These are phyloP conservation scores for Ia io DNA, from an alignment of 2,113 vertebrate genomes.

Conservation along the genomic window DNA sequence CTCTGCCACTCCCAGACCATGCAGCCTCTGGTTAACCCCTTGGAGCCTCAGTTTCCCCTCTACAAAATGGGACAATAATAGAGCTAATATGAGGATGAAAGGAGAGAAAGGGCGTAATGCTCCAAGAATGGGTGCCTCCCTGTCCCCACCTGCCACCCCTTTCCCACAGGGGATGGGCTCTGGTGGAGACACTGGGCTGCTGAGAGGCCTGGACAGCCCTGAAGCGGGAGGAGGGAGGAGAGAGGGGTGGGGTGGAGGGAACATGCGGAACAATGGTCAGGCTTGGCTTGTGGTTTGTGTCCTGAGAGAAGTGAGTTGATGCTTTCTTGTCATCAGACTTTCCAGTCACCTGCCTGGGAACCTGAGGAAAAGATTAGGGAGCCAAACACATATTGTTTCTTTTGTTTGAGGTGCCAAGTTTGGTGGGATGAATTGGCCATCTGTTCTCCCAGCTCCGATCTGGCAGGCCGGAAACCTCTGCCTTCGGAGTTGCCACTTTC, in stretches of 20 bases:
- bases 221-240: no score
- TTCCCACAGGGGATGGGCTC: background rate
- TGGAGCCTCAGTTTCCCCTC: background rate
- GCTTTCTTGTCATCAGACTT: conserved; percentile 85
- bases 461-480: conserved; percentile 79
- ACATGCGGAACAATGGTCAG: conserved; percentile 7
- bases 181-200: background rate
- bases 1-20: background rate
- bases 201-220: background rate
- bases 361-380: conserved; percentile 82
- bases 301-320: conserved; percentile 68
- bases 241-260: background rate
- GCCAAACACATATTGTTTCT: conserved; percentile 83
- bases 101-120: background rate
- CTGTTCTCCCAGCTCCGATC: conserved; percentile 79
- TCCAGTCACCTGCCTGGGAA: conserved; percentile 84
- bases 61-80: background rate
- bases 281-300: conserved; percentile 44
- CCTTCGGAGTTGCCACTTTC: conserved; percentile 78
- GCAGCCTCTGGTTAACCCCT: background rate
- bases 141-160: no score
- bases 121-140: background rate
- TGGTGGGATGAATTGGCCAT: conserved; percentile 84
- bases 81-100: background rate
- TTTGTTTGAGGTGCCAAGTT: conserved; percentile 83